Evolutionary conservation across 2,888 invertebrate species (phyloP), one percentile per base, ranked within the genome.

Genomic region (Hydriomena furcata): DNA sequence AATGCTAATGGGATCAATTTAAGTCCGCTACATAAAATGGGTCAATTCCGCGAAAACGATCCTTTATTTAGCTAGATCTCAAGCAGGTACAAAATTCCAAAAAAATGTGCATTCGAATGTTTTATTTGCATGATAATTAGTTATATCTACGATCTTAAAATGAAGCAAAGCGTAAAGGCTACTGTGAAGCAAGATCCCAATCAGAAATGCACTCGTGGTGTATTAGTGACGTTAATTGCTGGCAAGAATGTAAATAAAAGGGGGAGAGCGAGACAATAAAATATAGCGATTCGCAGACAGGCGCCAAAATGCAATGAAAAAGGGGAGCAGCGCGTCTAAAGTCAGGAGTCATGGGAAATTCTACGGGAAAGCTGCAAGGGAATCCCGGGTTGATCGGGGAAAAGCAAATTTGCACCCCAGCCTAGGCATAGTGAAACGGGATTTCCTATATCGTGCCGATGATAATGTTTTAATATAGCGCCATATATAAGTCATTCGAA

Each of bases 281-380:
- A 57, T 61, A 59, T 57, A 42, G 56, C 52, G 48, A 65, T 54
- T 65, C 65, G 69, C 68, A 73, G 79, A 72, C 81, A 73, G 73
- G 76, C 75, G 79, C 73, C 76, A 55, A 70, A 65, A 69, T 64
- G 71, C 58, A 68, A 68, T 69, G 70, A 73, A 70, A 70, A 65
- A 68, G 76, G 75, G 77, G 73, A 58, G 31, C 11, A 23, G 50
- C 45, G 60, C 60, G 71, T 69, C 71, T 66, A 46, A 61, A 56
- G 61, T 51, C 62, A 52, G 63, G 68, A 68, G 63, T 66, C 68
- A 66, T 70, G 87, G 86, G 73, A 87, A 88, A 80, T 77, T 84
- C 87, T 78, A 79, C 83, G 83, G 85, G 82, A 80, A 79, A 78
- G 66, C 61, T 68, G 65, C 57, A 68, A 79, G 86, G 85, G 79